Conservation (phyloP, 1,140 invertebrate species). For the Drosophila lowei region DNA sequence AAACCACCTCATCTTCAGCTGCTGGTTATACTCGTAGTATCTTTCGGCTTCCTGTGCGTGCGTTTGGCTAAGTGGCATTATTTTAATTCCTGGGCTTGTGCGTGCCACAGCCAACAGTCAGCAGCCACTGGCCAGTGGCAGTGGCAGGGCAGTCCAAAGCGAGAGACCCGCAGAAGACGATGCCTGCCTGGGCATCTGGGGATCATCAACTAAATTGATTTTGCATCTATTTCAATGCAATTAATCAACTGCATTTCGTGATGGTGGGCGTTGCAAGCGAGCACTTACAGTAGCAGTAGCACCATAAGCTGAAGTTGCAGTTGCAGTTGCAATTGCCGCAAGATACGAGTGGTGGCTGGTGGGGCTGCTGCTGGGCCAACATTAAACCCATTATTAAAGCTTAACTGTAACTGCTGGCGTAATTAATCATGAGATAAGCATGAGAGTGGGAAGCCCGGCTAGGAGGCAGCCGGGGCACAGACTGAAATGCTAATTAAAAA, state of each 20-base stretch:
- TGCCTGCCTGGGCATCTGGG: background rate
- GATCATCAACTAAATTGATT: conserved; percentile 68
- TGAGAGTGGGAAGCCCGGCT: conserved; percentile 13
- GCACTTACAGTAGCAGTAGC: background rate
- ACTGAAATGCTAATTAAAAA: conserved; percentile 76
- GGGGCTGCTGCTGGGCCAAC: conserved; percentile 18
- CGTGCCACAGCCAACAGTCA: conserved; percentile 38
- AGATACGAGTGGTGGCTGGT: background rate
- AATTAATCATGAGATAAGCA: conserved; percentile 77
- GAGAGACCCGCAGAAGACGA: background rate
- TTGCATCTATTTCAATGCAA: conserved; percentile 68
- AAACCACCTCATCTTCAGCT: background rate
- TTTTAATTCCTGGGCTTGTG: conserved; percentile 57
- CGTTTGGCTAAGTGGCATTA: conserved; percentile 47
- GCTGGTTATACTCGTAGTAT: background rate
- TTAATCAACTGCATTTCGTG: conserved; percentile 69
- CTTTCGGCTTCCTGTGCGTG: conserved; percentile 47
- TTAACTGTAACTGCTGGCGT: conserved; percentile 73
- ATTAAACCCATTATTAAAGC: conserved; percentile 72
- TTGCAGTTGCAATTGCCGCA: too few relatives aligned
- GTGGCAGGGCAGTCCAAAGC: conserved; percentile 16
- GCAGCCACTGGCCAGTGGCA: background rate
- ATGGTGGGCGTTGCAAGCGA: conserved; percentile 56
- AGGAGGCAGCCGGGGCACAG: background rate
- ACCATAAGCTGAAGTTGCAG: too few relatives aligned